Evolutionary conservation across 2,888 invertebrate genomes (phyloP).

Genomic region (Latrodectus elegans): DNA sequence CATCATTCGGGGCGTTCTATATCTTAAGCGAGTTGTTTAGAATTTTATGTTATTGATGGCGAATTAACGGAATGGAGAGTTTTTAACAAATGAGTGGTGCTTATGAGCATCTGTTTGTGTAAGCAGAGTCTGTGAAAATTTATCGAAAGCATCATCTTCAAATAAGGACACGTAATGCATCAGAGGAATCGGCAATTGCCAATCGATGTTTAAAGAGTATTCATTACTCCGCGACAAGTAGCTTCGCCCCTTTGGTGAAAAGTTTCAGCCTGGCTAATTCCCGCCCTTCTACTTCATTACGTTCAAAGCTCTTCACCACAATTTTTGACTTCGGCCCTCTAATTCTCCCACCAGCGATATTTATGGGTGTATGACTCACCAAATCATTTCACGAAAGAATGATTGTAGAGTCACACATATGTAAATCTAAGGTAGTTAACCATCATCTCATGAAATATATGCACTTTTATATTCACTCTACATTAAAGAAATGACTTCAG

Average conservation of each 20-base stretch:
- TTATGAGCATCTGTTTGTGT: constrained; percentile 7
- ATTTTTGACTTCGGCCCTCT: neutral
- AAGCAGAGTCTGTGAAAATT: constrained; percentile 6
- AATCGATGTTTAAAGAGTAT: constrained; percentile 7
- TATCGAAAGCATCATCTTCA: constrained; percentile 11
- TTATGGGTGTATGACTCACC: too few relatives aligned
- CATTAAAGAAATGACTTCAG: too few relatives aligned
- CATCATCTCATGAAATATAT: too few relatives aligned
- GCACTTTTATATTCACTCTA: too few relatives aligned
- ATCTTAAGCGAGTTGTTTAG: constrained; percentile 35
- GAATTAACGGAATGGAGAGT: constrained; percentile 42
- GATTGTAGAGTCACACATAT: too few relatives aligned
- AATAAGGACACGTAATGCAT: constrained; percentile 4
- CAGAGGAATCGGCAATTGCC: neutral
- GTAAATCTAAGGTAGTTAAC: too few relatives aligned
- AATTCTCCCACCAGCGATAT: too few relatives aligned
- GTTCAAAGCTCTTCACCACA: neutral
- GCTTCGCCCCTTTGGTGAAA: neutral
- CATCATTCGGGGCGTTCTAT: constrained; percentile 23
- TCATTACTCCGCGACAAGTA: neutral
- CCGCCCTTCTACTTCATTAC: neutral
- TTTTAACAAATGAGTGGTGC: constrained; percentile 25
- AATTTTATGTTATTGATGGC: constrained; percentile 35
- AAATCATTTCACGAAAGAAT: too few relatives aligned
- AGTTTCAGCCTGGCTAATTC: neutral